Conservation (phyloP, 2,113 vertebrate species). For the Xiphophorus hellerii region DNA sequence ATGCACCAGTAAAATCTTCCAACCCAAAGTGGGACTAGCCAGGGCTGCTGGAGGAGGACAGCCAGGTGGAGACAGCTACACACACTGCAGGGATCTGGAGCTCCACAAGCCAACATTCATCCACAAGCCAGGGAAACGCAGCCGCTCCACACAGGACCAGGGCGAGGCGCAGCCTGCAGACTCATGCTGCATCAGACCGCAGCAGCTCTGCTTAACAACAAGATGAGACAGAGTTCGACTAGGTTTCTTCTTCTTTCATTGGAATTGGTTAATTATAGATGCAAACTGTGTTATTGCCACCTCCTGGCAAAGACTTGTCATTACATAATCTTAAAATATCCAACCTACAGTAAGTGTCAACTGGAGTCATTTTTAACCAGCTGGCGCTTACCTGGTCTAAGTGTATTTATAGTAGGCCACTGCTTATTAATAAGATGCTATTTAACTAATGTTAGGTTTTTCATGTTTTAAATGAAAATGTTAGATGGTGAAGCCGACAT, state of each 20-base stretch:
- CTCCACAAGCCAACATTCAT: constrained; percentile 80
- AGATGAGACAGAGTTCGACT: not conserved
- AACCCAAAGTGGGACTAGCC: constrained; percentile 65
- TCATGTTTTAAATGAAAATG: too few relatives aligned
- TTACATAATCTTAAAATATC: not conserved
- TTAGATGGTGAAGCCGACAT: not conserved
- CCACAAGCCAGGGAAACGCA: constrained; percentile 65
- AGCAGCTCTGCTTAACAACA: not conserved
- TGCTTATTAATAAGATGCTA: too few relatives aligned
- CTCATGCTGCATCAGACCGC: constrained; percentile 81
- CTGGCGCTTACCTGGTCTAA: too few relatives aligned
- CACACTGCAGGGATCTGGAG: constrained; percentile 77
- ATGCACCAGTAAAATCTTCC: constrained; percentile 84
- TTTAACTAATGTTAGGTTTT: too few relatives aligned
- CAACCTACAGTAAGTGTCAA: too few relatives aligned
- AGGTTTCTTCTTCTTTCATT: not conserved
- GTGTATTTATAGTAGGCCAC: too few relatives aligned
- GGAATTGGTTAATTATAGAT: not conserved
- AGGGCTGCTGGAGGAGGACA: constrained; percentile 23
- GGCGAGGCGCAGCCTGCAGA: constrained; percentile 76
- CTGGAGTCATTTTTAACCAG: too few relatives aligned
- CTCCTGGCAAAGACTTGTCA: constrained; percentile 6
- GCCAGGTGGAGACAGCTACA: constrained; percentile 53
- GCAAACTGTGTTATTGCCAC: constrained; percentile 17
- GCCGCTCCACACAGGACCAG: constrained; percentile 41